Evolutionary conservation across 2,797 vertebrate genomes (phyloP), one percentile per base, ranked within the genome.

Genomic region (Poecilia picta): DNA sequence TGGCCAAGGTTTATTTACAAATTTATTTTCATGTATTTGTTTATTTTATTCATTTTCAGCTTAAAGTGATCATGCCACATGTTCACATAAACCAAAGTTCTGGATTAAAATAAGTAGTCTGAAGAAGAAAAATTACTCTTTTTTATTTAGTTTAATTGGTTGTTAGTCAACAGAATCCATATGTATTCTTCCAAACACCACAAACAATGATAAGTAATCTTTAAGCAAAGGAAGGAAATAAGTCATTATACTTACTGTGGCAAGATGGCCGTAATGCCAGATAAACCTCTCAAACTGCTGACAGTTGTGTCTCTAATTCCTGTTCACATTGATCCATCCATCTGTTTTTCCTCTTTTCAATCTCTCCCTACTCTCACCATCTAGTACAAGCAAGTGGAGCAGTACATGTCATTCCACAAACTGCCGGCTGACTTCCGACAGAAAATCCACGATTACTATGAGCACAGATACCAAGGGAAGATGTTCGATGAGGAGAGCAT

Each of bases 401-500:
- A 99, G 93, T 99, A 99, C 93, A 99, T 99, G 98, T 99, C 98
- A 81, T 99, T 99, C 95, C 98, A 99, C 95, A 99, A 99, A 86
- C 96, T 99, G 82, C 98, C 98, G 0, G 97, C 98, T 0, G 98
- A 99, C 90, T 98, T 99, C 94, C 96, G 98, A 11, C 98, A 99
- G 95, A 98, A 97, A 91, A 97, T 99, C 93, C 98, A 99, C 0
- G 98, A 99, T 93, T 99, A 99, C 94, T 99, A 99, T 0, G 98
- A 99, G 88, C 98, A 99, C 88, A 95, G 98, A 59, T 99, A 99
- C 95, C 98, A 99, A 90, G 98, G 98, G 89, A 99, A 99, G 95
- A 99, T 99, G 98, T 99, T 99, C 0, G 98, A 99, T 0, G 98
- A 99, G 87, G 98, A 99, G 94, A 99, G 97, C 94, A 99, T 99